Evolutionary conservation across 2,113 vertebrate species (phyloP).

Genomic region (Zosterops japonicus): DNA sequence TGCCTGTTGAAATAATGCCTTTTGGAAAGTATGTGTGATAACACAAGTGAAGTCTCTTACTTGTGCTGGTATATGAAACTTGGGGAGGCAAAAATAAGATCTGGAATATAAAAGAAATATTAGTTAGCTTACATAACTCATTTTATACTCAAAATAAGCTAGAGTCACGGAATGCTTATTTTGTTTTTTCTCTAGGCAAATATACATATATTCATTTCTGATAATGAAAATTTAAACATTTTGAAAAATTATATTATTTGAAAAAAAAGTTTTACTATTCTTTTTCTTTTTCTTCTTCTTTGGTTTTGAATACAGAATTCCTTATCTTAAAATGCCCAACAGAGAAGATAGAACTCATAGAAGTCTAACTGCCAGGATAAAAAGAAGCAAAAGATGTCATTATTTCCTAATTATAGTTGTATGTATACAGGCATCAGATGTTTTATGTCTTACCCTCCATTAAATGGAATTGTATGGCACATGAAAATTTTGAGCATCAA

Average conservation of each 20-base stretch:
- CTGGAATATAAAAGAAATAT: not conserved
- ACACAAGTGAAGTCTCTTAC: not conserved
- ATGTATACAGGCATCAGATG: not conserved
- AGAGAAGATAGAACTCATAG: not conserved
- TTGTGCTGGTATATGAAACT: not conserved
- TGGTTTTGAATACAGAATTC: not conserved
- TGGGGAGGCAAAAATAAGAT: not conserved
- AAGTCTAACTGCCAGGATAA: not conserved
- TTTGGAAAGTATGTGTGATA: not conserved
- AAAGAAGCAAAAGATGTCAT: not conserved
- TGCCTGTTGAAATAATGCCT: not conserved
- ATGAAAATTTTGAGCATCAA: not conserved
- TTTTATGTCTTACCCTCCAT: not conserved
- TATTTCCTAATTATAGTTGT: not conserved
- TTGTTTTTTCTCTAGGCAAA: not conserved
- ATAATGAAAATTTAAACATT: not conserved
- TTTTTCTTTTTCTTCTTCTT: not conserved
- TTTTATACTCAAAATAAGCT: not conserved
- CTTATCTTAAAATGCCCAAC: not conserved
- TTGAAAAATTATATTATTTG: not conserved
- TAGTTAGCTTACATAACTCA: not conserved
- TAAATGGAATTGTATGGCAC: not conserved
- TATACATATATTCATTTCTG: not conserved
- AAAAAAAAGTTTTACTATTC: not conserved
- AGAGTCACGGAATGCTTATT: not conserved